Base-by-base conservation (phyloP, 1,140 invertebrate species). In the Coenobita brevimanus region DNA sequence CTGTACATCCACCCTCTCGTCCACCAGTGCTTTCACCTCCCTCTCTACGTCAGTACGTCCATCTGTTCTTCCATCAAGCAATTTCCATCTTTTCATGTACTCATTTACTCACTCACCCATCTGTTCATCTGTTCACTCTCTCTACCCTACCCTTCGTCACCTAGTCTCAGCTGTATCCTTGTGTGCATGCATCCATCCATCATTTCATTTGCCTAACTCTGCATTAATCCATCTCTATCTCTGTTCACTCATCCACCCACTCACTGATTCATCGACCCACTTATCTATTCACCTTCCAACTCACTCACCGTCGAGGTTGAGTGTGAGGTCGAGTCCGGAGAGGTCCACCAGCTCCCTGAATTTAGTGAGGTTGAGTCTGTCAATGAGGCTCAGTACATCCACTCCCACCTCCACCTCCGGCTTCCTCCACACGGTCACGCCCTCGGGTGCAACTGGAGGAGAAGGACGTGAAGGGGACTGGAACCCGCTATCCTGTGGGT, bases 301-400 rank as follows among this genome's bases (percentile, higher is more conserved):
- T 50, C 6, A 71, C 67, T 71, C 27, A 71, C 67, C 67, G 33
- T 71, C 67, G n/a, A 71, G 33, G 33, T 33, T 21, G 36, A 71
- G 67, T 1, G 67, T 71, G 27, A 27, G 27, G 3, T 21, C 15
- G 27, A 71, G 67, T 13, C 67, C 67, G 1, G 67, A 24, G 17
- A 71, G 21, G 27, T 71, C 67, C 36, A 71, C 67, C 67, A 71
- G 36, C 1, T 71, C 67, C 27, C 27, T 15, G 36, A 71, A 71
- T 30, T 71, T 71, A 3, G 67, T 71, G 67, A 71, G 67, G 36
- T 71, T 71, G 15, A 71, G 67, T 71, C 67, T 71, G 17, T 71
- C 10, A 21, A 71, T 3, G 36, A 71, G n/a, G 10, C 27, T 21
- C 27, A 71, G 3, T 21, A 71, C 27, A 71, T 71, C 36, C 67